phyloP scores from a whole-genome alignment of 2,888 invertebrate genomes.

The Hydraecia micacea region DNA sequence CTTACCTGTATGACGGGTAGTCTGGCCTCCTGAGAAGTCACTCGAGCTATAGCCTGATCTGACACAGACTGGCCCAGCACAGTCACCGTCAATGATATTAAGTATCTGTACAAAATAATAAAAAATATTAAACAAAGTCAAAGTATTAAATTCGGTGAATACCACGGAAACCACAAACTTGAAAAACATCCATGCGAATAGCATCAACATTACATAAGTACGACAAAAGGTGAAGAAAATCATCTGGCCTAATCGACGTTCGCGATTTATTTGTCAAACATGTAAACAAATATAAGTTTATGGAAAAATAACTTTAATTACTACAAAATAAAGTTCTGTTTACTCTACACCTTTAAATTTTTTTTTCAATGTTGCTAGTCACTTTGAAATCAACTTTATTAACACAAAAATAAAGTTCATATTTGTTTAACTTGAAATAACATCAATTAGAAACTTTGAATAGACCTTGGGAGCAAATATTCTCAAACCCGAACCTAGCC shows the following conservation, averaged over 20 bases:
- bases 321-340: too few species aligned
- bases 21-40: constrained; percentile 61
- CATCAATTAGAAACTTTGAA: too few species aligned
- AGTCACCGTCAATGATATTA: constrained; percentile 65
- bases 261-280: too few species aligned
- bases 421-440: too few species aligned
- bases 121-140: background rate
- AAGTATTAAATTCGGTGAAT: background rate
- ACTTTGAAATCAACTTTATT: too few species aligned
- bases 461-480: background rate
- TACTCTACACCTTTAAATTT: too few species aligned
- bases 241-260: too few species aligned
- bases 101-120: constrained; percentile 27
- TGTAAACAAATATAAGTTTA: too few species aligned
- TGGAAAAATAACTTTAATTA: too few species aligned
- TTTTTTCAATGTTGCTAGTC: too few species aligned
- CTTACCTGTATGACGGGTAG: constrained; percentile 76
- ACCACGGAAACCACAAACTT: background rate
- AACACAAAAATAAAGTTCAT: too few species aligned
- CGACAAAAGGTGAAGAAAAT: background rate
- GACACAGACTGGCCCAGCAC: constrained; percentile 62
- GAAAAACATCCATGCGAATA: background rate
- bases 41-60: constrained; percentile 59
- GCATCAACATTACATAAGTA: background rate
- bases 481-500: too few species aligned